phyloP scores from a whole-genome alignment of 2,888 invertebrate species.

The Ditula angustiorana region DNA sequence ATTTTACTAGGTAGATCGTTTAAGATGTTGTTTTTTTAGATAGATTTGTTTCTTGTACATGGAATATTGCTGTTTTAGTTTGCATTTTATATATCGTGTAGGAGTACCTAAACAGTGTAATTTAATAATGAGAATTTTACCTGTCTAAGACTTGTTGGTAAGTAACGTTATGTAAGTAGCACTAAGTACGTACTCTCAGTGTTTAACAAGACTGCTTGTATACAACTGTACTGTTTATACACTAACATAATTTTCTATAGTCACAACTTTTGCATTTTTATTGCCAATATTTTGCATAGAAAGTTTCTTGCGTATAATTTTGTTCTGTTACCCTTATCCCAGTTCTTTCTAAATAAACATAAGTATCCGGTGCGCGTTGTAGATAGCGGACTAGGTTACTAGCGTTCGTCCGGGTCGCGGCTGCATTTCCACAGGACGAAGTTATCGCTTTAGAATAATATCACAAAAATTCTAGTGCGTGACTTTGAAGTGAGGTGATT shows the following conservation, averaged over 20 bases:
- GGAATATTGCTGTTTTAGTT: slow-evolving; percentile 84
- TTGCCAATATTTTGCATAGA: slow-evolving; percentile 77
- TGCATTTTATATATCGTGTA: slow-evolving; percentile 83
- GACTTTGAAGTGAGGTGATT: no score
- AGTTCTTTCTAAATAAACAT: slow-evolving; percentile 70
- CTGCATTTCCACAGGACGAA: no score
- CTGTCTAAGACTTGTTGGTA: slow-evolving; percentile 80
- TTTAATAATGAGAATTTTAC: slow-evolving; percentile 76
- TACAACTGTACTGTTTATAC: slow-evolving; percentile 81
- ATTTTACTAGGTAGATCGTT: slow-evolving; percentile 59
- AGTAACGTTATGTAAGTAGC: slow-evolving; percentile 67
- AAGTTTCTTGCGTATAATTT: slow-evolving; percentile 68
- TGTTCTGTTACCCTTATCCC: slow-evolving; percentile 59
- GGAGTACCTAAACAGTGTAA: slow-evolving; percentile 67
- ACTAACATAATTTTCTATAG: slow-evolving; percentile 75
- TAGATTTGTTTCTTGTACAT: slow-evolving; percentile 82
- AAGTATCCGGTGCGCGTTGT: slow-evolving; percentile 51
- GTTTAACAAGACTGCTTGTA: slow-evolving; percentile 85
- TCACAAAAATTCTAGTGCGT: no score
- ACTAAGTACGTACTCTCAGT: slow-evolving; percentile 84
- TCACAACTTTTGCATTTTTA: slow-evolving; percentile 84
- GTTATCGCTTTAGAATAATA: background rate
- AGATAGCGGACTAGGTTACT: background rate
- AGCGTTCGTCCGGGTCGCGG: background rate
- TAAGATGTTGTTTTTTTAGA: slow-evolving; percentile 78